phyloP scores from a whole-genome alignment of 2,888 invertebrate genomes.

The Platypus cylindrus region DNA sequence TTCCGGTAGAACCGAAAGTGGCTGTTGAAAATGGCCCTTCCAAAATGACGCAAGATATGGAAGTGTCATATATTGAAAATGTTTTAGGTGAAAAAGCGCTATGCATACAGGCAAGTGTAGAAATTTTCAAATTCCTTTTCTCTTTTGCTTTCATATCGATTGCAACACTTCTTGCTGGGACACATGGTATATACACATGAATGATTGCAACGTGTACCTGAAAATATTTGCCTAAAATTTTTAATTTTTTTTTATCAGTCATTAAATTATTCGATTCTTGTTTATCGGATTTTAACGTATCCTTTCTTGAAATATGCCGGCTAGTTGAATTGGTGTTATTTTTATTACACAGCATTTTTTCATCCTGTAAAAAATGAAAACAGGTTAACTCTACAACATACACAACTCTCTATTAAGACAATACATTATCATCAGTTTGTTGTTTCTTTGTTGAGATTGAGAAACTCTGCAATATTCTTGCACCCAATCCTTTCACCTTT shows the following conservation, averaged over 20 bases:
- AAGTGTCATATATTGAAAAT: too few species aligned
- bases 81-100: too few species aligned
- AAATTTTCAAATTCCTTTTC: too few species aligned
- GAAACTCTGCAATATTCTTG: constrained; percentile 39
- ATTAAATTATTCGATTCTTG: constrained; percentile 18
- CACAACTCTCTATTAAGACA: too few species aligned
- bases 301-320: constrained; percentile 20
- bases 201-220: constrained; percentile 32
- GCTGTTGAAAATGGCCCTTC: too few species aligned
- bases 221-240: constrained; percentile 53
- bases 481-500: constrained; percentile 40
- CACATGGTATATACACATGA: too few species aligned
- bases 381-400: too few species aligned
- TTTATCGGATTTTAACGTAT: constrained; percentile 21
- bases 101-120: too few species aligned
- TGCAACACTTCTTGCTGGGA: too few species aligned
- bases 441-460: constrained; percentile 17
- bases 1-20: too few species aligned
- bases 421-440: constrained; percentile 25
- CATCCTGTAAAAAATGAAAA: constrained; percentile 22
- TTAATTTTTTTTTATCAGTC: constrained; percentile 40
- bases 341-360: constrained; percentile 20
- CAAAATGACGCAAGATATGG: too few species aligned
- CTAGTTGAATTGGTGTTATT: constrained; percentile 4
- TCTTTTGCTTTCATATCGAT: too few species aligned